Evolutionary conservation across 2,797 vertebrate genomes (phyloP).

Genomic region (Sciurus vulgaris): DNA sequence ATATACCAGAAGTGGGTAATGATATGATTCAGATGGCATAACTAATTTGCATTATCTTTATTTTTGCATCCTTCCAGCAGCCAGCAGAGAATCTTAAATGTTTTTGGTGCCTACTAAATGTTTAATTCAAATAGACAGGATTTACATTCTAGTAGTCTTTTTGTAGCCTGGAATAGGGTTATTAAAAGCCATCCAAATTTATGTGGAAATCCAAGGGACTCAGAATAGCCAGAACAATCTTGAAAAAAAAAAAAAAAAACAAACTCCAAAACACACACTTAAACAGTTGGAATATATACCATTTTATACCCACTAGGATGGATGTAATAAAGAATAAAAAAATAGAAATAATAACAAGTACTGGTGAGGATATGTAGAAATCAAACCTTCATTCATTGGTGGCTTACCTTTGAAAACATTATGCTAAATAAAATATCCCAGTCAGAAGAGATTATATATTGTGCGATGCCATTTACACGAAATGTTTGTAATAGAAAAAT

Average conservation of each 20-base stretch:
- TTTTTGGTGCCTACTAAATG: neutral
- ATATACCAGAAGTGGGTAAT: neutral
- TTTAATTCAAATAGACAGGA: neutral
- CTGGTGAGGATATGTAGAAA: neutral
- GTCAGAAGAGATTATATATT: neutral
- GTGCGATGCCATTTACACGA: neutral
- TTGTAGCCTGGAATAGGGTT: neutral
- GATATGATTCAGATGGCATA: neutral
- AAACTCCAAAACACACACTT: neutral
- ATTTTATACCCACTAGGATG: neutral
- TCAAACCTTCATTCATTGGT: neutral
- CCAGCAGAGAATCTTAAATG: neutral
- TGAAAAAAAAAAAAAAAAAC: no score
- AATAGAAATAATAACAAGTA: neutral
- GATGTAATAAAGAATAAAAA: conserved; percentile 6
- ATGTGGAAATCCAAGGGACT: neutral
- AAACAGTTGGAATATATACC: neutral
- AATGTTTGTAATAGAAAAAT: neutral
- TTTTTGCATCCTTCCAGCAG: neutral
- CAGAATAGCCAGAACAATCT: neutral
- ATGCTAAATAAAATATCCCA: neutral
- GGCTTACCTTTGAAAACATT: conserved; percentile 24
- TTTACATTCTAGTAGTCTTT: conserved; percentile 11
- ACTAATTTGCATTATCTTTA: conserved; percentile 36
- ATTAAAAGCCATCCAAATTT: conserved; percentile 36